These are phyloP conservation scores for Erpobdella octoculata DNA, from an alignment of 2,888 invertebrate species.

Conservation along the genomic window DNA sequence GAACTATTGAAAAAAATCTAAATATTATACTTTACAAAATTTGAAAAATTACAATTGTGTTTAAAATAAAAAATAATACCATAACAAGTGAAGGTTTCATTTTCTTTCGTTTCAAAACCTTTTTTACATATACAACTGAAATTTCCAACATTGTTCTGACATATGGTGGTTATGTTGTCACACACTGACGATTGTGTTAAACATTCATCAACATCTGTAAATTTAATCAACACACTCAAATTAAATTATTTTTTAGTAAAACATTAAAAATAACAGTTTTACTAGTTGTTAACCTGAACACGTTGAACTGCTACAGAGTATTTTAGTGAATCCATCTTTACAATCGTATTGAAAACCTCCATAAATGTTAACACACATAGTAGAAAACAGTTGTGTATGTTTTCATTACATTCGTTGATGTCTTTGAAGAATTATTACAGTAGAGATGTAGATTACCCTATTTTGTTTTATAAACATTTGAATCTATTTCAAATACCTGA, in stretches of 20 bases:
- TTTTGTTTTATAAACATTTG: background rate
- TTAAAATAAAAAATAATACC: too few relatives aligned
- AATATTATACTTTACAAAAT: too few relatives aligned
- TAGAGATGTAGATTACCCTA: too few relatives aligned
- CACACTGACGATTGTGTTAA: background rate
- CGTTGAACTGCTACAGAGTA: background rate
- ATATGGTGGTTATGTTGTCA: background rate
- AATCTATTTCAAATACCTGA: background rate
- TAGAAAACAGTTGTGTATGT: background rate
- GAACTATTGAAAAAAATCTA: too few relatives aligned
- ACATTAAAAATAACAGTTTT: background rate
- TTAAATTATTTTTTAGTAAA: background rate
- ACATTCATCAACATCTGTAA: slow-evolving; percentile 2
- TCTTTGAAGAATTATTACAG: too few relatives aligned
- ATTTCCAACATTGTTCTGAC: background rate
- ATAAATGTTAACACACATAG: background rate
- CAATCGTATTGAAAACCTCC: background rate
- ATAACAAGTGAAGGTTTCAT: too few relatives aligned
- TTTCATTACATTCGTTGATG: background rate
- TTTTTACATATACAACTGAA: too few relatives aligned
- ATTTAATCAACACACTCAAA: background rate
- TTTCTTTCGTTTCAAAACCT: too few relatives aligned
- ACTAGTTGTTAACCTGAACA: background rate
- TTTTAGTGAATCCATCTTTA: background rate
- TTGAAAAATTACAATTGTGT: too few relatives aligned